Percentiles rank a stretch among this genome's conserved stretches.
Conservation (phyloP, 1,140 invertebrate genomes). For the Kradibia gibbosae region DNA sequence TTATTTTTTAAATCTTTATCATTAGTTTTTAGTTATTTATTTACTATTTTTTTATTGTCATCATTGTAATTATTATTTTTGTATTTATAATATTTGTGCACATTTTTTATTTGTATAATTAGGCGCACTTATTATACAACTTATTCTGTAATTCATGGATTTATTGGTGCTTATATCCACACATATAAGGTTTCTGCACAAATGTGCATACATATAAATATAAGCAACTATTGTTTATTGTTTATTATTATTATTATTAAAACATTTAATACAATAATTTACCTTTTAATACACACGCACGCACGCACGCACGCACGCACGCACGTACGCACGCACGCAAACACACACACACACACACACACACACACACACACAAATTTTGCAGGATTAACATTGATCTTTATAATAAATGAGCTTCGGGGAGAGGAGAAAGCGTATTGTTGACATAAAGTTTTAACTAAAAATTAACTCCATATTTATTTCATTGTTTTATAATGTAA, state of each 20-base stretch:
- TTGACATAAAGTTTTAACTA: not conserved
- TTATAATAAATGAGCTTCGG: not conserved
- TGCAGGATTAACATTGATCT: not conserved
- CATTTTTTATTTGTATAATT: conserved; percentile 41
- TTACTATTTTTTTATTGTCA: conserved; percentile 37
- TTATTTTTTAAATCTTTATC: conserved; percentile 48
- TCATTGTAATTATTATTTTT: not conserved
- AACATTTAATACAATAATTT: too few species aligned
- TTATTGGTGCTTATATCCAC: too few species aligned
- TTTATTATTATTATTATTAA: too few species aligned
- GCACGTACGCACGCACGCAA: not conserved
- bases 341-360: not conserved
- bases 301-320: not conserved
- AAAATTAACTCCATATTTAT: not conserved
- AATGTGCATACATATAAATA: too few species aligned
- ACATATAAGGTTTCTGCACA: too few species aligned
- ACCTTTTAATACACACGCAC: too few species aligned
- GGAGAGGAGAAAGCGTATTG: not conserved
- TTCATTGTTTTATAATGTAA: not conserved
- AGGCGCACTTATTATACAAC: conserved; percentile 45
- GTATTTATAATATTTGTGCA: conserved; percentile 44
- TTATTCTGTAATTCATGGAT: conserved; percentile 39
- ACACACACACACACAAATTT: not conserved
- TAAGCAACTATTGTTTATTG: too few species aligned
- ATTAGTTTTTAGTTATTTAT: conserved; percentile 52